Evolutionary conservation across 2,888 invertebrate genomes (phyloP), one percentile per base, ranked within the genome.

Genomic region (Catocala sponsa): DNA sequence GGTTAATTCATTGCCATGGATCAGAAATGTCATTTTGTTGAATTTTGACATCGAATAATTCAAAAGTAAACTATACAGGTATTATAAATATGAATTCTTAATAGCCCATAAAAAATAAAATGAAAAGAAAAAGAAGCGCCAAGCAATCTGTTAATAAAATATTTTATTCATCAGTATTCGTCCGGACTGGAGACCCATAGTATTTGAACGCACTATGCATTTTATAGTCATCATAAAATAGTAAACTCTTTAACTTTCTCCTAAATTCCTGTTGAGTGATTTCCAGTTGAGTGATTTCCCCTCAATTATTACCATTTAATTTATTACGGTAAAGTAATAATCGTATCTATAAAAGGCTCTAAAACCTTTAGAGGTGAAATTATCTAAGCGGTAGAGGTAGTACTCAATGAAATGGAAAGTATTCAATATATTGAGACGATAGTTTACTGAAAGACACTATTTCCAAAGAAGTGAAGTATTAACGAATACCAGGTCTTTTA

Each of bases 221-320:
- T 68, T 71, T 68, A 71, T 58, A 25, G 49, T 11, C 51, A 55
- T 57, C 61, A 44, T 68, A 68, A 71, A 71, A 55, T 52, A 41
- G 12, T 48, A 13, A 32, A 59, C 41, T 55, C 48, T 54, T 44
- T 48, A 1, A 38, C 35, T 38, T 63, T 50, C 49, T 44, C 48
- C 43, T 42, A 48, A 57, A 62, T 35, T 51, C 7, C 6, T 41
- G 10, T 43, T 51, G 42, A 54, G 35, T 44, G 13, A 59, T 52
- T 59, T 50, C 7, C 6, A 43, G 10, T 43, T 51, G 42, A 54
- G 35, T 44, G 13, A 59, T 52, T 59, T 50, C 10, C 6, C 46
- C 47, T 2, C 48, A 48, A 51, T 49, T 51, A 41, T 44, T 50
- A 32, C 11, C 15, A 44, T 53, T 55, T 13, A 43, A 62, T 57